phyloP scores from a whole-genome alignment of 2,113 vertebrate species.

The Salvelinus namaycush region DNA sequence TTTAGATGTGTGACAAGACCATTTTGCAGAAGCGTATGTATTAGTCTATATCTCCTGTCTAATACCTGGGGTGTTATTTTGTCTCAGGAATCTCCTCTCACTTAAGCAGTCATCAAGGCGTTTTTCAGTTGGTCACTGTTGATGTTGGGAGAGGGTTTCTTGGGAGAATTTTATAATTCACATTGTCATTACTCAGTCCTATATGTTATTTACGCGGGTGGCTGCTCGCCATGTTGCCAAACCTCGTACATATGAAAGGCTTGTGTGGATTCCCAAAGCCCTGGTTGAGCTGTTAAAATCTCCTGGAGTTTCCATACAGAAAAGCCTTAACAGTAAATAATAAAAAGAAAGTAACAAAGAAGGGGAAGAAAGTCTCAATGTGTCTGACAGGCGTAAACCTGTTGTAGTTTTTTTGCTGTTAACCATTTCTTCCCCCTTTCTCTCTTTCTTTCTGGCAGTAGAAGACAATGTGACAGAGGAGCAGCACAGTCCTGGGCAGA shows the following conservation, averaged over 20 bases:
- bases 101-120: slow-evolving; percentile 63
- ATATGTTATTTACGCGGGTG: slow-evolving; percentile 76
- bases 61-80: slow-evolving; percentile 2
- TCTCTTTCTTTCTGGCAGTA: slow-evolving; percentile 82
- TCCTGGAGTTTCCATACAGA: slow-evolving; percentile 62
- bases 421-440: slow-evolving; percentile 63
- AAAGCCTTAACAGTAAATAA: slow-evolving; percentile 65
- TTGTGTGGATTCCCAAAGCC: slow-evolving; percentile 63
- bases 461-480: slow-evolving; percentile 87
- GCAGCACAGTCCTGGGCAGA: slow-evolving; percentile 82
- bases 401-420: slow-evolving; percentile 57
- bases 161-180: slow-evolving; percentile 70
- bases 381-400: slow-evolving; percentile 50
- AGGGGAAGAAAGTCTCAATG: slow-evolving; percentile 56
- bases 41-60: slow-evolving; percentile 26
- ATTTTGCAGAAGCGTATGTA: background rate
- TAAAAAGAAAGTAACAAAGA: slow-evolving; percentile 65
- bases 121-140: slow-evolving; percentile 64
- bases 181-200: slow-evolving; percentile 70
- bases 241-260: slow-evolving; percentile 72
- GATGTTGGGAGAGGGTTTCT: slow-evolving; percentile 57
- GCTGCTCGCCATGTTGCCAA: slow-evolving; percentile 69
- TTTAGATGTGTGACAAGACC: background rate
- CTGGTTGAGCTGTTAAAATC: slow-evolving; percentile 66
- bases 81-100: slow-evolving; percentile 17